Percentiles rank a stretch among this genome's conserved stretches.
phyloP scores from a whole-genome alignment of 2,888 invertebrate genomes.

The Eristalinus aeneus region DNA sequence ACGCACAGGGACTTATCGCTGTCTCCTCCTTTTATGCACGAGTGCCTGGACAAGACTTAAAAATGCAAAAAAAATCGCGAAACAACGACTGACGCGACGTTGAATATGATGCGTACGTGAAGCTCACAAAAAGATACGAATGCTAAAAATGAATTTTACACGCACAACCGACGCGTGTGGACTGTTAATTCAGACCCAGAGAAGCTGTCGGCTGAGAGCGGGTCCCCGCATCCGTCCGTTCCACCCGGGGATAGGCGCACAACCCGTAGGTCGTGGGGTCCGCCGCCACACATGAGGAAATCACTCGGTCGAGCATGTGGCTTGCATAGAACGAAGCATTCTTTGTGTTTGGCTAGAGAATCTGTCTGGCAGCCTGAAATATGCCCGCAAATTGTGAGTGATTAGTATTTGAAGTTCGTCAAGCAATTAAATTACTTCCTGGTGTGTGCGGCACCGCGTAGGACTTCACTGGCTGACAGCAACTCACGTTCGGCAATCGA shows the following conservation, averaged over 20 bases:
- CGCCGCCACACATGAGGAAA: slow-evolving; percentile 41
- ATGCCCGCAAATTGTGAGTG: slow-evolving; percentile 28
- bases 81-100: neutral
- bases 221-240: neutral
- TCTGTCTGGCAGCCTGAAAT: slow-evolving; percentile 44
- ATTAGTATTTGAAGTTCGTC: slow-evolving; percentile 37
- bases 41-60: neutral
- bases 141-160: slow-evolving; percentile 50
- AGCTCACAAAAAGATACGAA: slow-evolving; percentile 13
- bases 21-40: neutral
- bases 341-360: slow-evolving; percentile 1
- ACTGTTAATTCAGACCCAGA: slow-evolving; percentile 37
- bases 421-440: slow-evolving; percentile 44
- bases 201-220: neutral
- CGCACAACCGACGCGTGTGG: slow-evolving; percentile 50
- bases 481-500: neutral
- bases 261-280: slow-evolving; percentile 30
- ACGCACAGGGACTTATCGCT: neutral
- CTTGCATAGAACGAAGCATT: slow-evolving; percentile 44
- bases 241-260: neutral
- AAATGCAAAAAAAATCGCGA: neutral
- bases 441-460: neutral
- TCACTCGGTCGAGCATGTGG: slow-evolving; percentile 43
- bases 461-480: neutral
- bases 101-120: slow-evolving; percentile 13